Evolutionary conservation across 2,797 vertebrate species (phyloP).

Genomic region (Odontamblyopus rebecca): DNA sequence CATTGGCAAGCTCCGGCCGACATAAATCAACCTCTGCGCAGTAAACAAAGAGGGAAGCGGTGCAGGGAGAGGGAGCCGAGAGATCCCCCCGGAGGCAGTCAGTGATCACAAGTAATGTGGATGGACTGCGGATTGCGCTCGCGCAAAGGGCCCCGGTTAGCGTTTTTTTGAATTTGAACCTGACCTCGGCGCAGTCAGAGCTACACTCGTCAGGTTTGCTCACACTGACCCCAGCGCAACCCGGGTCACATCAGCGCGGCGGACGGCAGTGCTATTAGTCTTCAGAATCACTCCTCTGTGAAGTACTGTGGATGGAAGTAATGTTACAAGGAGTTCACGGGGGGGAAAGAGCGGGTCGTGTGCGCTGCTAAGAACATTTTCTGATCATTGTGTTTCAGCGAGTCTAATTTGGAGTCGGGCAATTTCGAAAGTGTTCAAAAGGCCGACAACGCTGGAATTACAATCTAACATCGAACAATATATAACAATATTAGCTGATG

Average conservation of each 20-base stretch:
- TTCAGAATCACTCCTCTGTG: conserved; percentile 6
- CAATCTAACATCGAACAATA: too few species aligned
- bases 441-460: too few species aligned
- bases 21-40: conserved; percentile 73
- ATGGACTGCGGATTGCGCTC: conserved; percentile 66
- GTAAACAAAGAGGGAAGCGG: conserved; percentile 68
- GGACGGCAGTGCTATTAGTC: conserved; percentile 8
- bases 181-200: conserved; percentile 21
- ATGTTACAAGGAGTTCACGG: neutral
- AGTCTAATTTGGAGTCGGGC: too few species aligned
- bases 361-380: neutral
- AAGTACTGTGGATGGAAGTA: neutral
- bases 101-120: conserved; percentile 74
- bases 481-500: too few species aligned
- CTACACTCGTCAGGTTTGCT: conserved; percentile 11
- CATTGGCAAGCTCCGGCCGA: conserved; percentile 68
- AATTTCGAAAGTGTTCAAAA: too few species aligned
- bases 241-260: conserved; percentile 6
- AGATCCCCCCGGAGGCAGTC: conserved; percentile 61
- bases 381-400: too few species aligned
- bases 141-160: conserved; percentile 37
- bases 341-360: neutral
- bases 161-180: conserved; percentile 31
- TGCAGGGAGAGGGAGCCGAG: conserved; percentile 32
- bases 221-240: conserved; percentile 25